A percentile compares a stretch with the other conserved stretches of the same genome.
Conservation (phyloP, 2,888 invertebrate genomes). For the Eupithecia abbreviata region DNA sequence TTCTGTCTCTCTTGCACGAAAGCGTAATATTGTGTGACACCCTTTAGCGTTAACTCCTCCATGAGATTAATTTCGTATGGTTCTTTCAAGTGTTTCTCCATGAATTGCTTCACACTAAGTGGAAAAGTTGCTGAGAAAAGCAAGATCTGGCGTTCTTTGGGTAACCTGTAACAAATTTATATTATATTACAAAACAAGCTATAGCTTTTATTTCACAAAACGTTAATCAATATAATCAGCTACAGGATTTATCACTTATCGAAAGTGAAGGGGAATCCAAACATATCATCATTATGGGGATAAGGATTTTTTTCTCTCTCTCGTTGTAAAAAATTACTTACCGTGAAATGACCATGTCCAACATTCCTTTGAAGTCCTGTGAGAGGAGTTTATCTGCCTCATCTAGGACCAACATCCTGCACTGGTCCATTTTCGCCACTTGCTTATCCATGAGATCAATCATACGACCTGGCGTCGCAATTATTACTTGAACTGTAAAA, state of each 20-base stretch:
- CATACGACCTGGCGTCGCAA: slow-evolving; percentile 99
- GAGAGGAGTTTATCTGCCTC: slow-evolving; percentile 99
- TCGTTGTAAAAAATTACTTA: slow-evolving; percentile 12
- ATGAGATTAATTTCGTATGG: slow-evolving; percentile 99
- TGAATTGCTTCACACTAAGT: slow-evolving; percentile 98
- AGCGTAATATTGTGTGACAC: slow-evolving; percentile 99
- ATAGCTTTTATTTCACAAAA: background rate
- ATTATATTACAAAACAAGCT: slow-evolving; percentile 7
- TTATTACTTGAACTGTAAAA: slow-evolving; percentile 96
- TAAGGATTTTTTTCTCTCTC: background rate
- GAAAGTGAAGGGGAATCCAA: slow-evolving; percentile 83
- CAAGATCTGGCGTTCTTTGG: slow-evolving; percentile 97
- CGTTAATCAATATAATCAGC: slow-evolving; percentile 25
- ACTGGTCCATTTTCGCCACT: slow-evolving; percentile 96
- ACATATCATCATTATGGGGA: slow-evolving; percentile 67
- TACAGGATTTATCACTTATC: slow-evolving; percentile 72
- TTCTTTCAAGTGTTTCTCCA: slow-evolving; percentile 98
- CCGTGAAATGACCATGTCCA: slow-evolving; percentile 96
- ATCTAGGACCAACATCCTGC: slow-evolving; percentile 98
- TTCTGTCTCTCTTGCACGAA: slow-evolving; percentile 99
- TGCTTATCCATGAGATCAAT: slow-evolving; percentile 99
- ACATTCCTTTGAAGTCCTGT: slow-evolving; percentile 99
- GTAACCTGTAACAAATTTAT: slow-evolving; percentile 85
- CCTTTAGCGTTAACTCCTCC: slow-evolving; percentile 99
- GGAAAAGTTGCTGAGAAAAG: slow-evolving; percentile 99